Evolutionary conservation across 2,888 invertebrate genomes (phyloP).

Genomic region (Acrocyrtus sp.): DNA sequence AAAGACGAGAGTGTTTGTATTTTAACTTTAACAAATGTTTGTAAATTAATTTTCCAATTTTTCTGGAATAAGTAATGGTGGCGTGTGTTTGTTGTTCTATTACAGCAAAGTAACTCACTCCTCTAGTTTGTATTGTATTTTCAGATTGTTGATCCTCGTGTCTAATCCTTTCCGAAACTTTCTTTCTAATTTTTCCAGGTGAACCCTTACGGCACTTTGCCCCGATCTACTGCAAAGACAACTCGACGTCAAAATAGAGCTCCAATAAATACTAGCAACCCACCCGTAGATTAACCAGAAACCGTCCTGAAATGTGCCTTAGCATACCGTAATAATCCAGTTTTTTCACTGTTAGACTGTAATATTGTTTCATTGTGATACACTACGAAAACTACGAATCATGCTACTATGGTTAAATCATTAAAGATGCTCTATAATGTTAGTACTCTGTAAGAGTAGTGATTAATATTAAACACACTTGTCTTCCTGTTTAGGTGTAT

Average conservation of each 20-base stretch:
- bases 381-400: conserved; percentile 28
- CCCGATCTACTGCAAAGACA: conserved; percentile 42
- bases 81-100: too few relatives aligned
- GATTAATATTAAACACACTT: background rate
- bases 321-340: conserved; percentile 16
- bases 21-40: too few relatives aligned
- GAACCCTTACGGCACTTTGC: conserved; percentile 51
- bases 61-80: too few relatives aligned
- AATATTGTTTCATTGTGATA: conserved; percentile 50
- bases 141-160: too few relatives aligned
- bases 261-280: conserved; percentile 10
- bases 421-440: background rate
- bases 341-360: conserved; percentile 48
- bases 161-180: conserved; percentile 9
- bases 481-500: background rate
- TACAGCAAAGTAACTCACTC: too few relatives aligned
- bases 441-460: background rate
- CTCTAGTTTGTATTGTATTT: too few relatives aligned
- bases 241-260: conserved; percentile 30
- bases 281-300: conserved; percentile 32
- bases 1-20: too few relatives aligned
- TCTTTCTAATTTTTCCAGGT: conserved; percentile 42
- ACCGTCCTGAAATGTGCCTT: conserved; percentile 55
- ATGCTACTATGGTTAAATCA: background rate
- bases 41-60: too few relatives aligned